These are phyloP conservation scores for Perccottus glenii DNA, from an alignment of 2,113 vertebrate species.

Conservation along the genomic window DNA sequence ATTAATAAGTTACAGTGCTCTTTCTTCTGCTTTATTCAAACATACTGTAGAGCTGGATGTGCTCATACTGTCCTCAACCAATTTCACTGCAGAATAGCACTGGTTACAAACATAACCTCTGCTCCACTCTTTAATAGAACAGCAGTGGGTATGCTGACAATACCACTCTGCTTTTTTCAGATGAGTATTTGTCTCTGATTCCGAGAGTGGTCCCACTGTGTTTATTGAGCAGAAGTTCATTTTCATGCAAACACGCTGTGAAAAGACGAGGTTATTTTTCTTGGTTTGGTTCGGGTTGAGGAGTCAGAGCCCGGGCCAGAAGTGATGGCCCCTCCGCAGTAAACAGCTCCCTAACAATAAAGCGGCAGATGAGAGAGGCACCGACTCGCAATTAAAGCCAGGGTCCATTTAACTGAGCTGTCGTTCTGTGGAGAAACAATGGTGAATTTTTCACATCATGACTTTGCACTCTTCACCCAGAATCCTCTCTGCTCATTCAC, in stretches of 20 bases:
- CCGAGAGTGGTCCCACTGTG: neutral
- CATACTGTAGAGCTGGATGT: neutral
- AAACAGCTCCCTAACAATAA: conserved; percentile 62
- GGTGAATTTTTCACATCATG: conserved; percentile 26
- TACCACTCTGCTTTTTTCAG: too few species aligned
- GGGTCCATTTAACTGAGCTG: conserved; percentile 57
- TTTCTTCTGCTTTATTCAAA: neutral
- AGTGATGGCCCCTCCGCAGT: conserved; percentile 47
- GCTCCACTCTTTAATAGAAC: neutral
- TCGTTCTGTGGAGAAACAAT: neutral
- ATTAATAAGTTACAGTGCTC: too few species aligned
- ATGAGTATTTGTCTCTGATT: too few species aligned
- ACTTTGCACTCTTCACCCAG: conserved; percentile 38
- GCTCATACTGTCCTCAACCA: neutral
- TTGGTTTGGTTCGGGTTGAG: conserved; percentile 44
- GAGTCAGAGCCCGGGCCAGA: conserved; percentile 27
- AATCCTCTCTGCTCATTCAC: conserved; percentile 7
- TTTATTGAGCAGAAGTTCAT: conserved; percentile 36
- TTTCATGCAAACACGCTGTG: conserved; percentile 20
- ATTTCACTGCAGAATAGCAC: neutral
- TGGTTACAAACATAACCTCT: neutral
- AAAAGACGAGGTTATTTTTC: conserved; percentile 37
- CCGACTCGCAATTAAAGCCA: conserved; percentile 65
- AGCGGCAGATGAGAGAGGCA: conserved; percentile 49
- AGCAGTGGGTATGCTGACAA: too few species aligned